These are phyloP conservation scores for Selenia dentaria DNA, from an alignment of 2,888 invertebrate genomes.

Conservation along the genomic window DNA sequence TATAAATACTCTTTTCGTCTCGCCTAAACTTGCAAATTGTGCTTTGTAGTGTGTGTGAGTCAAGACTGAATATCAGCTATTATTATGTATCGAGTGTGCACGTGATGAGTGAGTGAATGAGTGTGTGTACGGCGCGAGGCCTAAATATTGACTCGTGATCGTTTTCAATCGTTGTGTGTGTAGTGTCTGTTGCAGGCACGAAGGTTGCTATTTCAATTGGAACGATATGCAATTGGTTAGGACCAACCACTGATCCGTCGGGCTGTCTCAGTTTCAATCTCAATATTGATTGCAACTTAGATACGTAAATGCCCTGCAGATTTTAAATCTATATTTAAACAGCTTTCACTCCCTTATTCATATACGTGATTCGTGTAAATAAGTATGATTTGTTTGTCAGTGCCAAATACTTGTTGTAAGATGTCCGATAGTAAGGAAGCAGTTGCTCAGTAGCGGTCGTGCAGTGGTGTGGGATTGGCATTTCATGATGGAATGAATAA, in stretches of 20 bases:
- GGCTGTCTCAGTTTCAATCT: no score
- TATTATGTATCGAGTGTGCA: neutral
- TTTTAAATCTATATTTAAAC: no score
- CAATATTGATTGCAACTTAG: no score
- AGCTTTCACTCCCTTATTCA: no score
- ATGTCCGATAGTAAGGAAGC: constrained; percentile 10
- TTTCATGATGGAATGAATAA: constrained; percentile 2
- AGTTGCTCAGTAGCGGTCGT: constrained; percentile 20
- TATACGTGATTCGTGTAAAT: no score
- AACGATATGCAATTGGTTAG: no score
- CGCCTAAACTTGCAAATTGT: constrained; percentile 6
- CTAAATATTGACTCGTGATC: neutral
- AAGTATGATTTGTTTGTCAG: constrained; percentile 43
- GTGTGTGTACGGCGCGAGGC: neutral
- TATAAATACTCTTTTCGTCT: constrained; percentile 11
- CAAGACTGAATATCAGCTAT: constrained; percentile 11
- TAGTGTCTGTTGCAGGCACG: no score
- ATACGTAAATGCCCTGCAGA: no score
- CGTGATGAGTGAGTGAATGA: neutral
- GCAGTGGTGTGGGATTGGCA: no score
- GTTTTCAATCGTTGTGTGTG: no score
- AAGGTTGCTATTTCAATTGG: no score
- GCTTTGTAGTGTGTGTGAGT: constrained; percentile 9
- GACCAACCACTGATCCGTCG: no score
- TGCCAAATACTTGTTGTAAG: constrained; percentile 58